phyloP scores from a whole-genome alignment of 2,797 vertebrate species.

The Sarcoramphus papa region DNA sequence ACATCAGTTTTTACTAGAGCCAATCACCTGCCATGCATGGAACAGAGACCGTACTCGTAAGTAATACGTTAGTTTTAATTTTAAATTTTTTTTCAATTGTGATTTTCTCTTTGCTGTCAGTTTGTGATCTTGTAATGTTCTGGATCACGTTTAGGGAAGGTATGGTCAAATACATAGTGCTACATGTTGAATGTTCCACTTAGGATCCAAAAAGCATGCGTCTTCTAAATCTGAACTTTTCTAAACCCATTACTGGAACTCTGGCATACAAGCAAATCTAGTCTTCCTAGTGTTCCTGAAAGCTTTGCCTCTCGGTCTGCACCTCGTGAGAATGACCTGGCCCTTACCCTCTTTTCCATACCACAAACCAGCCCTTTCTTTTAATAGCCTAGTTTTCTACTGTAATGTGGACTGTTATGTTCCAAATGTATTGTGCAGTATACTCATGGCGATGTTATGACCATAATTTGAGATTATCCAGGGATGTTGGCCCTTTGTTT shows the following conservation, averaged over 20 bases:
- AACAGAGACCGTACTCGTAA: slow-evolving; percentile 96
- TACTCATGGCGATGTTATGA: not conserved
- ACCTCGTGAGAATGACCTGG: not conserved
- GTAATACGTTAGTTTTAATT: not conserved
- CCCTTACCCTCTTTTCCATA: not conserved
- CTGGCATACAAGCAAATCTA: not conserved
- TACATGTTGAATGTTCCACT: not conserved
- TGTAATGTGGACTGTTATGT: not conserved
- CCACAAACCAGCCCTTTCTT: not conserved
- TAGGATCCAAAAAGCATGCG: accelerated
- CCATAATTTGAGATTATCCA: not conserved
- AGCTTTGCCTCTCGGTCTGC: not conserved
- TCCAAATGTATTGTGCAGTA: not conserved
- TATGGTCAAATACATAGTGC: not conserved
- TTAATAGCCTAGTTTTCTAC: not conserved
- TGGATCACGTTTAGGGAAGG: not conserved
- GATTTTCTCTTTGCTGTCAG: not conserved
- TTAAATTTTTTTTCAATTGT: not conserved
- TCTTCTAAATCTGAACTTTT: not conserved
- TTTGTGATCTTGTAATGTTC: not conserved
- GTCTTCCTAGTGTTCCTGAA: not conserved
- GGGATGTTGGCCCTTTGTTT: not conserved
- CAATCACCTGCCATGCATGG: slow-evolving; percentile 99
- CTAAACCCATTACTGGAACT: not conserved
- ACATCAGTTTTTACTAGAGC: slow-evolving; percentile 96